Percentiles rank a stretch among this genome's conserved stretches.
These are phyloP conservation scores for Lateolabrax maculatus DNA, from an alignment of 2,797 vertebrate genomes.

Conservation along the genomic window DNA sequence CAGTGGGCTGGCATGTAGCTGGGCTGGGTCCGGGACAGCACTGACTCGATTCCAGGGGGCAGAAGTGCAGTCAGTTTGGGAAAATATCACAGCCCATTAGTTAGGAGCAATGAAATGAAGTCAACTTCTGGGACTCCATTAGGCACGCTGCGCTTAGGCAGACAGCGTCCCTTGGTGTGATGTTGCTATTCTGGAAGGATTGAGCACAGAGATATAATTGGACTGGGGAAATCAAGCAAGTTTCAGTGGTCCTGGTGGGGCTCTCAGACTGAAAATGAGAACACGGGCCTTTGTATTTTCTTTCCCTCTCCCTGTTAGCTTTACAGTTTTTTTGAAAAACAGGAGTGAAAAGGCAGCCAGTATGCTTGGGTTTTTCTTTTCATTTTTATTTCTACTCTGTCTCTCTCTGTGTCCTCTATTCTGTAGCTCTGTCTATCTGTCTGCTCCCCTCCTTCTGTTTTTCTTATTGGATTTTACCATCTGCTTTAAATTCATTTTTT, in stretches of 20 bases:
- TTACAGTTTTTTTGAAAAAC: conserved; percentile 80
- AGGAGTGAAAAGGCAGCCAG: conserved; percentile 66
- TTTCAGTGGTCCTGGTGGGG: conserved; percentile 90
- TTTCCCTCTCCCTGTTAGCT: conserved; percentile 77
- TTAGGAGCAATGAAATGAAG: conserved; percentile 94
- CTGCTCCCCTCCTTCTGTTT: conserved; percentile 26
- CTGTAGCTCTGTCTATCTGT: conserved; percentile 28
- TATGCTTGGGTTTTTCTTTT: conserved; percentile 56
- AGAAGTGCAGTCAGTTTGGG: conserved; percentile 90
- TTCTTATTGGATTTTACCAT: conserved; percentile 69
- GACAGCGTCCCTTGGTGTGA: conserved; percentile 89
- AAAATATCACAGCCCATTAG: conserved; percentile 97
- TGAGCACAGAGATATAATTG: conserved; percentile 94
- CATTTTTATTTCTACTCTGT: conserved; percentile 47
- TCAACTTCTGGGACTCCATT: conserved; percentile 96
- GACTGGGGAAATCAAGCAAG: conserved; percentile 96
- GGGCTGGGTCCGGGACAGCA: conserved; percentile 71
- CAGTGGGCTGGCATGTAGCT: conserved; percentile 71
- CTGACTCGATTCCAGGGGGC: conserved; percentile 86
- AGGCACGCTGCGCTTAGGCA: conserved; percentile 92
- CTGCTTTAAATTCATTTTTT: conserved; percentile 74
- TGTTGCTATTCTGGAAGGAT: conserved; percentile 90
- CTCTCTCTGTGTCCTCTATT: conserved; percentile 23
- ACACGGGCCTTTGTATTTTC: conserved; percentile 83
- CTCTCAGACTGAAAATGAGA: conserved; percentile 86